These are phyloP conservation scores for Euwallacea fornicatus DNA, from an alignment of 1,140 invertebrate species.

Conservation along the genomic window DNA sequence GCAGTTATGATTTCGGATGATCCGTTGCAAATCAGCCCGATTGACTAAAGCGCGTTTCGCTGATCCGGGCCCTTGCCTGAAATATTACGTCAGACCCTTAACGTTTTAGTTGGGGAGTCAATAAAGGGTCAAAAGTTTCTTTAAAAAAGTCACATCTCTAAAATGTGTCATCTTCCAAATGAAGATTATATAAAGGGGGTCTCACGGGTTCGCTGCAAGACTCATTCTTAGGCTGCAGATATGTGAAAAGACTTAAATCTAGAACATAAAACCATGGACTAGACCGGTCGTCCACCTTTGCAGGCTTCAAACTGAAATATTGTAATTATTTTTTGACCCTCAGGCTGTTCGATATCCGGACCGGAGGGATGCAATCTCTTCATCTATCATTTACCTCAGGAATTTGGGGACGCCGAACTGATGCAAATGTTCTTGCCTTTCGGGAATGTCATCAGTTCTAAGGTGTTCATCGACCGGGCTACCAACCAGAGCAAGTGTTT, in stretches of 20 bases:
- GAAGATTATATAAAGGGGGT: too few species aligned
- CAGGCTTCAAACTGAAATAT: not conserved
- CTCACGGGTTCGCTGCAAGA: too few species aligned
- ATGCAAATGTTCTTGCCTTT: slow-evolving; percentile 99
- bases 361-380: slow-evolving; percentile 99
- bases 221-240: too few species aligned
- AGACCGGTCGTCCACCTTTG: too few species aligned
- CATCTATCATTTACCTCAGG: slow-evolving; percentile 99
- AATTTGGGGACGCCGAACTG: slow-evolving; percentile 97
- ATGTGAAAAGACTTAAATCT: too few species aligned
- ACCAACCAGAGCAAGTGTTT: slow-evolving; percentile 83
- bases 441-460: slow-evolving; percentile 98
- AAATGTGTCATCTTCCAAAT: too few species aligned
- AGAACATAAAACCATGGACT: too few species aligned
- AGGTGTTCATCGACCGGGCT: slow-evolving; percentile 99
- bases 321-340: slow-evolving; percentile 40
- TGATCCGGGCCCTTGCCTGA: slow-evolving; percentile 26
- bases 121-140: too few species aligned
- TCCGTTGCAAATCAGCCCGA: slow-evolving; percentile 23
- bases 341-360: slow-evolving; percentile 92
- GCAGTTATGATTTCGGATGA: slow-evolving; percentile 17
- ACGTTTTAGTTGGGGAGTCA: not conserved
- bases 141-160: too few species aligned
- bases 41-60: slow-evolving; percentile 27
- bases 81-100: slow-evolving; percentile 21